These are phyloP conservation scores for Hemicrepidius hirtus DNA, from an alignment of 2,888 invertebrate species.

Conservation along the genomic window DNA sequence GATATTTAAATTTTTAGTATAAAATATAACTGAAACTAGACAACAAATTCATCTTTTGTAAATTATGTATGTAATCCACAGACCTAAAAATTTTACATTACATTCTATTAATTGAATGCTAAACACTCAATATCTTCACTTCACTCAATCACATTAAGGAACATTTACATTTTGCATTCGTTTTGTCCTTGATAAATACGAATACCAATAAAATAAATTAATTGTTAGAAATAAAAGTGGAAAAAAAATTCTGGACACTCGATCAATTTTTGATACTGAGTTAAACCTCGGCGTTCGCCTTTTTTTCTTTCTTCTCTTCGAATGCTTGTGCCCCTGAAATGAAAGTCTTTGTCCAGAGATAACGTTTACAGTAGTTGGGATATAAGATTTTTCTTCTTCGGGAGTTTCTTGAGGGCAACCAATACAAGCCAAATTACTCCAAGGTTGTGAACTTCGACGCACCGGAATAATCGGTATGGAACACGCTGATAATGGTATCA, in stretches of 20 bases:
- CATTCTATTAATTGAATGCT: not conserved
- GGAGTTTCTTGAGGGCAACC: conserved; percentile 58
- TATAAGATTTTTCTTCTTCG: conserved; percentile 45
- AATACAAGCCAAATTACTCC: conserved; percentile 68
- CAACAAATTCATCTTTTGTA: no score
- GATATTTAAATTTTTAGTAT: no score
- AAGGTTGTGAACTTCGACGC: conserved; percentile 68
- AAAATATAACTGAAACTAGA: no score
- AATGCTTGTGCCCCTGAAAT: conserved; percentile 57
- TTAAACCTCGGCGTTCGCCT: conserved; percentile 80
- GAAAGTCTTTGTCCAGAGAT: conserved; percentile 61
- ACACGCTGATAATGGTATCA: conserved; percentile 79
- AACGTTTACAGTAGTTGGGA: conserved; percentile 55
- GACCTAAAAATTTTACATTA: not conserved
- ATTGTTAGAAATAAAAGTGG: conserved; percentile 84
- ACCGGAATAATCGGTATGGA: conserved; percentile 72
- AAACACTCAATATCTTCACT: conserved; percentile 1
- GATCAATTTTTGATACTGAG: conserved; percentile 88
- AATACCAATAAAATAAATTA: conserved; percentile 87
- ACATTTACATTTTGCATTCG: conserved; percentile 70
- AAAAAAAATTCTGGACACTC: conserved; percentile 83
- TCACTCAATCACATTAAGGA: conserved; percentile 35
- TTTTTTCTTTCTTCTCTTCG: conserved; percentile 66
- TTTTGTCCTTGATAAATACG: conserved; percentile 80
- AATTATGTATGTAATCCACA: not conserved